Conservation (phyloP, 2,888 invertebrate species). For the Polyploca ridens region DNA sequence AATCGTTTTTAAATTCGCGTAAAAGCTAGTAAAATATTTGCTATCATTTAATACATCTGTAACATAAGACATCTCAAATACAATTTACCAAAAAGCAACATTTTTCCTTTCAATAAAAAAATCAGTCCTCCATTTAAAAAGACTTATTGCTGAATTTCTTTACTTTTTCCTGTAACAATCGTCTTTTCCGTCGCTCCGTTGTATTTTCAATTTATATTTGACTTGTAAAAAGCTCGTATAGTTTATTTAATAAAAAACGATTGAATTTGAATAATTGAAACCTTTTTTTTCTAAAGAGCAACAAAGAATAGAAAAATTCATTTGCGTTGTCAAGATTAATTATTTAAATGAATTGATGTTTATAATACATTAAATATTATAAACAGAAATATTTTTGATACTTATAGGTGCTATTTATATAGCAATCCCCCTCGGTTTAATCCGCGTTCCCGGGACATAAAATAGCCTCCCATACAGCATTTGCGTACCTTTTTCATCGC, state of each 20-base stretch:
- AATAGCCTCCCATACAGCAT: too few relatives aligned
- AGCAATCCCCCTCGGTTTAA: too few relatives aligned
- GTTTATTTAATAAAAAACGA: constrained; percentile 9
- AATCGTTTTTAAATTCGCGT: too few relatives aligned
- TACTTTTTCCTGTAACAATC: constrained; percentile 8
- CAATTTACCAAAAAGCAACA: neutral
- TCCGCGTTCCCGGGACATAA: too few relatives aligned
- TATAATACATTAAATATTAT: neutral
- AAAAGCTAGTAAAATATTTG: too few relatives aligned
- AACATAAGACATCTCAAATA: neutral
- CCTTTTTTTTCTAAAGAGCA: neutral
- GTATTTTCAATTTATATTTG: constrained; percentile 8
- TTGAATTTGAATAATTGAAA: constrained; percentile 4
- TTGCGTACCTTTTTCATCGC: too few relatives aligned
- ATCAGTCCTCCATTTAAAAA: constrained; percentile 5
- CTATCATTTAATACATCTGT: neutral
- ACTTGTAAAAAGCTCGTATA: constrained; percentile 4
- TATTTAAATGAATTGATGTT: neutral
- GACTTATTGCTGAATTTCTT: constrained; percentile 9
- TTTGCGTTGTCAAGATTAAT: neutral
- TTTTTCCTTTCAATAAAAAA: neutral
- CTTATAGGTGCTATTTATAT: too few relatives aligned
- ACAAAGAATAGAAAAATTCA: neutral
- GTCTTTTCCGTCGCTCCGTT: constrained; percentile 1
- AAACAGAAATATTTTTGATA: too few relatives aligned